Conservation (phyloP, 2,797 vertebrate species). For the Premnoplex brunnescens region DNA sequence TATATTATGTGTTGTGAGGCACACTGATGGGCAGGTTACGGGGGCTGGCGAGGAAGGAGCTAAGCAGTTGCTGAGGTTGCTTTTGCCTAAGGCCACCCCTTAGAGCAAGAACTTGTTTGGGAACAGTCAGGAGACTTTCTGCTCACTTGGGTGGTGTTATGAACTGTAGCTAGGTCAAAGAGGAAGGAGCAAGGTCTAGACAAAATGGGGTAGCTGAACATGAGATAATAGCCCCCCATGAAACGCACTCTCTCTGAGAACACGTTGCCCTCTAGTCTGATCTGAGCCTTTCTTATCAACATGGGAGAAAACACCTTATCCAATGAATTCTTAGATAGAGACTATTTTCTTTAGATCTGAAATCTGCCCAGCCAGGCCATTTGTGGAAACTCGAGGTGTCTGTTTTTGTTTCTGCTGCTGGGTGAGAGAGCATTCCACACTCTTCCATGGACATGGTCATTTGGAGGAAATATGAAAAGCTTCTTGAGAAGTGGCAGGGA, state of each 20-base stretch:
- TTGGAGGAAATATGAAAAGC: neutral
- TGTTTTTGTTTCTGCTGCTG: neutral
- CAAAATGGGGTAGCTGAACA: neutral
- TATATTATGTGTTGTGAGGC: neutral
- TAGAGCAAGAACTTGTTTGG: neutral
- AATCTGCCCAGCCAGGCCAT: neutral
- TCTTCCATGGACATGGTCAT: fast-evolving
- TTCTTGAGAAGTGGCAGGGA: neutral
- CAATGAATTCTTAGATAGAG: neutral
- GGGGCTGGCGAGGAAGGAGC: fast-evolving
- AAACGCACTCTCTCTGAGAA: neutral
- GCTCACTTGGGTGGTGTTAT: neutral
- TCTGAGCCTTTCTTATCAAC: neutral
- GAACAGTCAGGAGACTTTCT: neutral
- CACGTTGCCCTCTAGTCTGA: neutral
- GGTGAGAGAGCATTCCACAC: neutral
- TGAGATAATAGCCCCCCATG: neutral
- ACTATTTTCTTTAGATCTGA: neutral
- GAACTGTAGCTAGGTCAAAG: neutral
- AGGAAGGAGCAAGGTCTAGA: neutral
- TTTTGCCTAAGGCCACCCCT: neutral
- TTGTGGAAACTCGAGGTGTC: neutral
- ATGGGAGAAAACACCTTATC: neutral
- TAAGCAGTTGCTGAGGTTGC: neutral
- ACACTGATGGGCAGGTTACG: neutral